phyloP scores from a whole-genome alignment of 2,888 invertebrate genomes.

The Xestia rhomboidea region DNA sequence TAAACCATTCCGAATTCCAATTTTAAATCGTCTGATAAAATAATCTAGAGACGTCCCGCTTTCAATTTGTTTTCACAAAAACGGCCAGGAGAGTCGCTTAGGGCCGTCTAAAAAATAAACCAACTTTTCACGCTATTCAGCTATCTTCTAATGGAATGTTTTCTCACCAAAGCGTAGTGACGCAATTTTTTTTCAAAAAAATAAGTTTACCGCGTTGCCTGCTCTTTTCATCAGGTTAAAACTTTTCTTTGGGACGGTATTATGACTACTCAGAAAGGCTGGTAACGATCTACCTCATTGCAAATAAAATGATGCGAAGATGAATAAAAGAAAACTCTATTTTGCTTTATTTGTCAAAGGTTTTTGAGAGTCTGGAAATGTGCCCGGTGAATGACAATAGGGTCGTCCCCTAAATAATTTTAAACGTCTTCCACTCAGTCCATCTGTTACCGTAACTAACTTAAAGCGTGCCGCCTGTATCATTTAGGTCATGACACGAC shows the following conservation, averaged over 20 bases:
- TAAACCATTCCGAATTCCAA: conserved; percentile 19
- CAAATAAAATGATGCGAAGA: background rate
- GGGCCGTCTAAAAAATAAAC: conserved; percentile 30
- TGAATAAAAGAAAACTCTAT: conserved; percentile 10
- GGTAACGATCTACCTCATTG: conserved; percentile 39
- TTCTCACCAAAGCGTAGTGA: conserved; percentile 30
- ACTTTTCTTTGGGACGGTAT: conserved; percentile 22
- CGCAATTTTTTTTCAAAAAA: conserved; percentile 31
- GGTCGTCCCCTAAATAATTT: background rate
- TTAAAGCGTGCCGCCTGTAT: conserved; percentile 7
- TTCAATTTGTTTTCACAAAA: conserved; percentile 49
- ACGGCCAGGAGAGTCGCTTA: conserved; percentile 37
- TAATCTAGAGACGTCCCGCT: conserved; percentile 12
- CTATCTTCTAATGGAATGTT: conserved; percentile 55
- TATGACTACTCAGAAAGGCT: conserved; percentile 25
- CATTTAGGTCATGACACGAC: conserved; percentile 37
- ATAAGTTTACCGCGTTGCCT: conserved; percentile 7
- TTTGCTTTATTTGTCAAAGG: background rate
- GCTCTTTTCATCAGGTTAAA: conserved; percentile 19
- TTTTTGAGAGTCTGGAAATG: background rate
- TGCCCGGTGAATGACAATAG: background rate
- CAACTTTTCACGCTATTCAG: conserved; percentile 52
- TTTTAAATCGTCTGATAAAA: conserved; percentile 43
- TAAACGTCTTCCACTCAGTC: background rate
- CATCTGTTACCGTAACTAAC: conserved; percentile 7